Conservation (phyloP, 2,888 invertebrate species). For the Netelia fuscicornis region DNA sequence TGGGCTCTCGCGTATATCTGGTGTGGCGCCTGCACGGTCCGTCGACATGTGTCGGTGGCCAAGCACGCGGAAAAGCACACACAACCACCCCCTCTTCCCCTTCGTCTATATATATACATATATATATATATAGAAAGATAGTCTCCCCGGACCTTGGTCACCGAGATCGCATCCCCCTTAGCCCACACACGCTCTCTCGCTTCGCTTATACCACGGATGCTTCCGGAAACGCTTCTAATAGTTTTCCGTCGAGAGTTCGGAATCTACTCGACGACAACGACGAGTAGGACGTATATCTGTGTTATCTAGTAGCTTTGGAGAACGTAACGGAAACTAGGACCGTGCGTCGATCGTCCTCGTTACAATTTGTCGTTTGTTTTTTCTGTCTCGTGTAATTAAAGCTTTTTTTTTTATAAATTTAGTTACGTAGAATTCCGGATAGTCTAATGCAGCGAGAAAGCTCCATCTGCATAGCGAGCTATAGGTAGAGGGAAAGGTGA, state of each 20-base stretch:
- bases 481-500: conserved; percentile 35
- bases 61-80: conserved; percentile 83
- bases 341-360: conserved; percentile 37
- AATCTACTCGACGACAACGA: conserved; percentile 35
- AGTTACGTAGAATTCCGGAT: neutral
- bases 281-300: neutral
- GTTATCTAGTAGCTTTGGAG: conserved; percentile 11
- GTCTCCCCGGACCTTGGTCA: conserved; percentile 65
- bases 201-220: conserved; percentile 30
- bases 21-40: conserved; percentile 63
- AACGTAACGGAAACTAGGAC: conserved; percentile 12
- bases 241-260: conserved; percentile 68
- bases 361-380: conserved; percentile 10
- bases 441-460: neutral
- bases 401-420: neutral
- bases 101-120: conserved; percentile 23
- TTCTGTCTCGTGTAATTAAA: neutral
- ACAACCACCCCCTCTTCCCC: conserved; percentile 37
- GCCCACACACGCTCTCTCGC: conserved; percentile 28
- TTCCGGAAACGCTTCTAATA: conserved; percentile 71
- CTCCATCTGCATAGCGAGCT: conserved; percentile 4
- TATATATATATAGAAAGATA: neutral
- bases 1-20: conserved; percentile 44
- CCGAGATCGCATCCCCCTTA: conserved; percentile 53
- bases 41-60: conserved; percentile 82